These are phyloP conservation scores for Aleadryas rufinucha DNA, from an alignment of 2,113 vertebrate species.

Conservation along the genomic window DNA sequence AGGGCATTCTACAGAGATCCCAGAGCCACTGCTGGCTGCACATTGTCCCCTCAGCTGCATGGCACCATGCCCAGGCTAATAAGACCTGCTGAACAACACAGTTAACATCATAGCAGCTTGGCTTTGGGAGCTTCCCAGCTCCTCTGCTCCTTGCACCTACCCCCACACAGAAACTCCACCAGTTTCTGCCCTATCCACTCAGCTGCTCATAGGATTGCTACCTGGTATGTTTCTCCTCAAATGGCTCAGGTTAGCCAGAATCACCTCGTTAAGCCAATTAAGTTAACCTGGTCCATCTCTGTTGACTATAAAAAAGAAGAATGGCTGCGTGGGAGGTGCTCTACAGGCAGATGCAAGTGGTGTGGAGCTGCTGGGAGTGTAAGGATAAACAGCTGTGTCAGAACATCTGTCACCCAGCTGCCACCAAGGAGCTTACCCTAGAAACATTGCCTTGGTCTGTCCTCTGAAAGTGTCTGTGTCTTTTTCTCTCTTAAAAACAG, in stretches of 20 bases:
- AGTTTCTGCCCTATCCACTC: neutral
- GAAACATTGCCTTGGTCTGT: neutral
- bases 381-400: neutral
- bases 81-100: neutral
- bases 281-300: neutral
- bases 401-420: neutral
- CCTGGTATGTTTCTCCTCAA: neutral
- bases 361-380: neutral
- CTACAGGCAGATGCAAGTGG: neutral
- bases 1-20: neutral
- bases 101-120: neutral
- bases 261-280: neutral
- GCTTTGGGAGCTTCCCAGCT: neutral
- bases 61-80: conserved; percentile 14
- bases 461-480: neutral
- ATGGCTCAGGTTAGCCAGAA: neutral
- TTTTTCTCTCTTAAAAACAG: neutral
- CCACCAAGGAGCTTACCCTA: neutral
- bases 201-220: neutral
- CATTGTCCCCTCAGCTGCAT: conserved; percentile 19
- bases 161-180: too few relatives aligned
- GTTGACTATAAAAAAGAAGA: neutral
- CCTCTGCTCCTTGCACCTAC: neutral
- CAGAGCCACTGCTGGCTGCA: neutral
- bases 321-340: neutral